Base-by-base conservation (phyloP, 2,113 vertebrate species). In the Eurypyga helias region DNA sequence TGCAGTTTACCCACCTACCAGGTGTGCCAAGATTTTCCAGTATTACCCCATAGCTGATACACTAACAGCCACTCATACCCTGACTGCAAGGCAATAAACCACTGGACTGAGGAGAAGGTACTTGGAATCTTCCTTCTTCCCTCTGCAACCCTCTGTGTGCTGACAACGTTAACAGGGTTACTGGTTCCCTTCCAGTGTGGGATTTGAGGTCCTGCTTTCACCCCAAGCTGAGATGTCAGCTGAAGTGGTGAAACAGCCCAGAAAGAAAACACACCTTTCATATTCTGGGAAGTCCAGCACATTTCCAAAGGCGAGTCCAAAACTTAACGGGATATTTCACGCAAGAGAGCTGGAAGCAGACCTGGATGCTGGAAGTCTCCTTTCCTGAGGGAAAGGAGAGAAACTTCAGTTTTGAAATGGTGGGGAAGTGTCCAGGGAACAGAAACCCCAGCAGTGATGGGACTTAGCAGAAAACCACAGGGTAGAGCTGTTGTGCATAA, bases 21-120 rank as follows among this genome's bases (percentile, higher is more conserved):
- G 31, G 3, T 78, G 3, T 61, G 20, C 46, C 20, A 31, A 17
- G 6, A 69, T 87, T 58, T 78, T 46, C 31, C 55, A 54, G 0
- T 43, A 19, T 57, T 34, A 7, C 4, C 21, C 33, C 29, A 17
- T 1, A 69, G 54, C 25, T 73, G 13, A 45, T 16, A n/a, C 0
- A 19, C 21, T 36, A 73, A 61, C 13, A 67, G 31, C 33, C 18
- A 45, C 49, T 45, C 25, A 29, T 4, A 54, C 9, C 14, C 49
- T 58, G 41, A 38, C 33, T 65, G 67, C 58, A 66, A 15, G 19
- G 33, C 43, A 84, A 65, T 9, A 64, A 81, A 57, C 41, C 62
- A 72, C 57, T 52, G 51, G 58, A 41, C 16, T 34, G 25, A 17
- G 49, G 10, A 88, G 48, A n/a, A 90, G 23, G 6, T 67, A 46